Evolutionary conservation across 2,888 invertebrate species (phyloP), one percentile per base, ranked within the genome.

Genomic region (Dexiosoma caninum): DNA sequence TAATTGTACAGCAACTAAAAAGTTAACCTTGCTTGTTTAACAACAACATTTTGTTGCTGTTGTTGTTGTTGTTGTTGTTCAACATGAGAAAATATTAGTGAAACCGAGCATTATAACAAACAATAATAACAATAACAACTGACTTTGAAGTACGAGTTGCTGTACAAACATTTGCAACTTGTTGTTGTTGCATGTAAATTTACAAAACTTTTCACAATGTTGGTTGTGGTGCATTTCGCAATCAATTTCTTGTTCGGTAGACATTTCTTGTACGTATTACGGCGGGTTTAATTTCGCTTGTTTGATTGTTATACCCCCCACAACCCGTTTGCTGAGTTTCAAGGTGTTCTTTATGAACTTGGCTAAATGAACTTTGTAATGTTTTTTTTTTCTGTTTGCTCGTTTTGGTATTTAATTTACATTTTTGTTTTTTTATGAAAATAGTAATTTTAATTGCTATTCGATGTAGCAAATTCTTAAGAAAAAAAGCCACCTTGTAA

Each of bases 31-130:
- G 51, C 42, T 64, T 59, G 55, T 55, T 77, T 40, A 64, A 64
- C 42, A 44, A 62, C 53, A 46, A 16, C 9, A 37, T 10, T 51
- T 53, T 6, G 2, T 51, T 32, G 6, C 6, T 27, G 27, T 69
- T 69, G 3, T 51, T 71, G 35, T 27, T 37, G 51, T 23, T 49
- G 37, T 30, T 53, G 27, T 37, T 75, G 1, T 32, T 32, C 44
- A 72, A 71, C 67, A 74, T 76, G 71, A 42, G 53, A 67, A 75
- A 72, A 76, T 72, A 69, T 81, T 77, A 72, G 76, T 76, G 72
- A 72, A 69, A 69, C 67, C 75, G 55, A 44, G 30, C 75, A 64
- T 70, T 74, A 59, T 44, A 57, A 32, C 53, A 62, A 81, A 66
- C 59, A 62, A 42, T 59, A 49, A 49, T 32, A 82, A 46, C 37